Conservation (phyloP, 2,797 vertebrate genomes). For the Squalus acanthias region DNA sequence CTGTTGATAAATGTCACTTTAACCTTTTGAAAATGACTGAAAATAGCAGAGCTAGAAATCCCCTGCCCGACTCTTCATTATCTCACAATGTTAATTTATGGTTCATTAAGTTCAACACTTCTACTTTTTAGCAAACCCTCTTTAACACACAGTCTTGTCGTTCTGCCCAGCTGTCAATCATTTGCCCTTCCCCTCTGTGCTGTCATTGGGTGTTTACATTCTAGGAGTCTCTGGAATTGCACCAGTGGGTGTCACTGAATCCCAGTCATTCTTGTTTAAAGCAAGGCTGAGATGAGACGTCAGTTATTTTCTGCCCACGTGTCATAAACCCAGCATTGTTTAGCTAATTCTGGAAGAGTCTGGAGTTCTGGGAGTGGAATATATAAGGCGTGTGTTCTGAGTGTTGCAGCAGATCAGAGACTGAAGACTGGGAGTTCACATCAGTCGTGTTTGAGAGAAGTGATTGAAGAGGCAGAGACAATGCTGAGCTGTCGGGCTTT, state of each 20-base stretch:
- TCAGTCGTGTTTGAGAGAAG: neutral
- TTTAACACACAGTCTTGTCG: no score
- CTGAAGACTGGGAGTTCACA: neutral
- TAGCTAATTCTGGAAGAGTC: neutral
- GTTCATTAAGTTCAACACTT: no score
- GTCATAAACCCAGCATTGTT: neutral
- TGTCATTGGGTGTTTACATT: neutral
- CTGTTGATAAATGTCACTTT: no score
- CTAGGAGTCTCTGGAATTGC: neutral
- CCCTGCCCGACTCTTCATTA: neutral
- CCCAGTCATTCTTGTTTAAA: neutral
- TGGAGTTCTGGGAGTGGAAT: neutral
- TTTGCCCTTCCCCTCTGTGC: neutral
- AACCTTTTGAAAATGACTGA: neutral
- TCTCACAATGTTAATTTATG: neutral
- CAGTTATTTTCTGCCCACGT: neutral
- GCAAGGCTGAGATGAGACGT: neutral
- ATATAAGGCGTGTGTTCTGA: neutral
- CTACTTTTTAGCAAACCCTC: no score
- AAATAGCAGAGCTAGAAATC: neutral
- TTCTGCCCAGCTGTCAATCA: neutral
- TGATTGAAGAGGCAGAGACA: neutral
- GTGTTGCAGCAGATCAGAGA: conserved; percentile 2
- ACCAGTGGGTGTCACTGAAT: neutral
- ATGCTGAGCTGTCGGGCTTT: neutral